Evolutionary conservation across 2,797 vertebrate genomes (phyloP), one percentile per base, ranked within the genome.

Genomic region (Brachyalestes nurse): DNA sequence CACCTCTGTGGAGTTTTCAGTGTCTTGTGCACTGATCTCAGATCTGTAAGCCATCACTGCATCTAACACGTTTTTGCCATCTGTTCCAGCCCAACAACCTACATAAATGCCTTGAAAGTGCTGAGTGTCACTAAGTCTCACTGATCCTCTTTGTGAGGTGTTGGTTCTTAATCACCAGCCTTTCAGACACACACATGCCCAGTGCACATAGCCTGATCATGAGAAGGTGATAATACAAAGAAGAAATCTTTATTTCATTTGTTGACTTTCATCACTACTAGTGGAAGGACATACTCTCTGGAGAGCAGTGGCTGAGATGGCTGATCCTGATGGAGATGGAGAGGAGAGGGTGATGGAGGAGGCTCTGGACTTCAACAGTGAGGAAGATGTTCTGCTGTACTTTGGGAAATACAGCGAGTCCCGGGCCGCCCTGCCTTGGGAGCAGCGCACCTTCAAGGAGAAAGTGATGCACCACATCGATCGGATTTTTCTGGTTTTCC

Each of bases 81-180:
- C 81, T 88, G 83, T 76, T 78, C 34, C 45, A 51, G 49, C n/a
- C 42, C 58, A 49, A 25, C 67, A 55, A 89, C 88, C 85, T 79
- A 64, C 12, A 45, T 34, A 57, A 87, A 86, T 91, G 92, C 94
- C 94, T 94, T 92, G 71, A 91, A 93, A 90, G 74, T 92, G 93
- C 93, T 94, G 91, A 95, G 89, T 88, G 79, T 83, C 80, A 72
- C 82, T 87, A 94, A 94, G 91, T 93, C 90, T 85, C 65, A 62
- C 83, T 89, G 78, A 83, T 89, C 85, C 82, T 85, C 88, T 93
- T 93, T 92, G 88, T 65, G 82, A 89, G 83, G 82, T 77, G 88
- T 79, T 58, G 73, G 70, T 64, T 73, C 8, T 47, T 78, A 89
- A 84, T 84, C 83, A 82, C 77, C 82, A 78, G 64, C 40, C 42